Base-by-base conservation (phyloP, 1,140 invertebrate species). In the Pogonus chalceus region DNA sequence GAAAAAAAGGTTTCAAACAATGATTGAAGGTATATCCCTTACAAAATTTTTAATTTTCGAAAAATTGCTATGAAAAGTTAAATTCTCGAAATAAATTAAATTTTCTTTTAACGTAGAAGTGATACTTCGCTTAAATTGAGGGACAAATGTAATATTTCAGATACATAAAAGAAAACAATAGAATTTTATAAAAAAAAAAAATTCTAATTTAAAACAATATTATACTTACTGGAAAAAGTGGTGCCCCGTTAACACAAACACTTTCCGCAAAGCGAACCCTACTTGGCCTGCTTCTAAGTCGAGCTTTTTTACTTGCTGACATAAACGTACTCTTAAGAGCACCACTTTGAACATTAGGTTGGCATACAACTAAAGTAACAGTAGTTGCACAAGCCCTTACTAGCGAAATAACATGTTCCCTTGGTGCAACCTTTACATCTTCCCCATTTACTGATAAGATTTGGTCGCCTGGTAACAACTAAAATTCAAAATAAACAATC, bases 391-490 rank as follows among this genome's bases (percentile, higher is more conserved):
- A 91, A 0, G 87, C 85, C 20, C 90, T 78, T 16, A 96, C 89
- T 62, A 92, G 72, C 39, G 91, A 82, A 49, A 96, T 94, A 22
- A 95, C 92, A 70, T 90, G 86, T 69, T 94, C 90, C 2, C 92
- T 70, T 0, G 89, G 87, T 2, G 89, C 86, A 18, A 79, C 74
- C 62, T 84, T 82, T 0, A 95, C 91, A 69, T 95, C 90, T 72
- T 92, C 88, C 0, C 88, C 90, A 66, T 95, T 93, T 35, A 96
- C 90, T 54, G 80, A 79, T 10, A 92, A 75, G 50, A 96, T 92
- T 68, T 92, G 89, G 70, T 96, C 92, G 7, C 90, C 90, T 0
- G 91, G 88, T 62, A 91, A 79, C 31, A 96, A 70, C 75, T 80
- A 67, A n/a, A 72, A 64, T 58, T 58, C 39, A 52, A 43, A 24